These are phyloP conservation scores for Drosophila trapezifrons DNA, from an alignment of 1,140 invertebrate species.

Conservation along the genomic window DNA sequence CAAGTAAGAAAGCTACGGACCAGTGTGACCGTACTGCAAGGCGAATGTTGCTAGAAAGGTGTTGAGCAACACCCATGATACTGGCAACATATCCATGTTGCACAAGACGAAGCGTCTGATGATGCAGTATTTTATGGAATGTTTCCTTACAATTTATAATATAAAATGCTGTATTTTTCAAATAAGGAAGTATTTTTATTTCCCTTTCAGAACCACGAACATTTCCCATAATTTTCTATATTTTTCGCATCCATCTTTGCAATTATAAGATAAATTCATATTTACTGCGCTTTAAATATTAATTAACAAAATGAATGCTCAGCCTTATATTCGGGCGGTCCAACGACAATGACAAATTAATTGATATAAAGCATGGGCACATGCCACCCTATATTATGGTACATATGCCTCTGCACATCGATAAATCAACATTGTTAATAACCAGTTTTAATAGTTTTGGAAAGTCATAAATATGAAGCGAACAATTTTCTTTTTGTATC, in stretches of 20 bases:
- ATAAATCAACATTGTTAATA: constrained; percentile 49
- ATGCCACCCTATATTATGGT: constrained; percentile 14
- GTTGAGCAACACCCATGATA: background rate
- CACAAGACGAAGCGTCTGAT: too few species aligned
- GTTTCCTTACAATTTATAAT: background rate
- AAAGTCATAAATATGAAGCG: constrained; percentile 40
- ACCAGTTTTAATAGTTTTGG: constrained; percentile 48
- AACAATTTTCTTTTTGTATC: constrained; percentile 31
- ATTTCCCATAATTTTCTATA: constrained; percentile 2
- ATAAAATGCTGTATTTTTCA: background rate
- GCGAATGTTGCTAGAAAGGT: background rate
- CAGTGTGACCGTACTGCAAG: too few species aligned
- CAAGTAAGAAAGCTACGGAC: background rate
- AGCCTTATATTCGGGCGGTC: background rate
- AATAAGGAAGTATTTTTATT: background rate
- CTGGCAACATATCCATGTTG: background rate
- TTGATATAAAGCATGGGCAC: constrained; percentile 35
- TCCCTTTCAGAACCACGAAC: background rate
- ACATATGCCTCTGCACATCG: constrained; percentile 6
- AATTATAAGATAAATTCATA: constrained; percentile 9
- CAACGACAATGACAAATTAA: constrained; percentile 33
- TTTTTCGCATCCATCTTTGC: too few species aligned
- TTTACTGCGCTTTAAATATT: constrained; percentile 19
- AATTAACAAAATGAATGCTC: constrained; percentile 19
- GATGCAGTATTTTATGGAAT: background rate